Base-by-base conservation (phyloP, 2,113 vertebrate genomes). In the Pholis gunnellus region DNA sequence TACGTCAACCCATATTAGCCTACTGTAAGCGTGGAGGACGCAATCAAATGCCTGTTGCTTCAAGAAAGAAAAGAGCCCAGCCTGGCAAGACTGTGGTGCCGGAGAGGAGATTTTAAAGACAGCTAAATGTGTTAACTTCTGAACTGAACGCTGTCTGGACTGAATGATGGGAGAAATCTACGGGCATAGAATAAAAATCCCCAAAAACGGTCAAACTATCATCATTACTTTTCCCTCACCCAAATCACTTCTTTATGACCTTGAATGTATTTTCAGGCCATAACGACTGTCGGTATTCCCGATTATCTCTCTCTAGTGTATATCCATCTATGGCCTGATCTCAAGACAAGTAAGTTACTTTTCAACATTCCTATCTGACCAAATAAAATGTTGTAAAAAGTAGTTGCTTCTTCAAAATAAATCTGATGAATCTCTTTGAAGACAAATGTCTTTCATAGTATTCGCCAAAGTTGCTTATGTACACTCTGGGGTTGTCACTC, bases 11-110 rank as follows among this genome's bases (percentile, higher is more conserved):
- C 59, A 42, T 11, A 36, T 29, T 20, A 34, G 42, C 63, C 69
- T 36, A 44, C 15, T 56, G 11, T 40, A 64, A 64, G 38, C 40
- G 38, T 59, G 27, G 17, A 65, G 42, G 72, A 61, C 13, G 27
- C 66, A 79, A 76, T 72, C 52, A 72, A 76, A 72, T 56, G 38
- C 9, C 6, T n/a, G 27, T 77, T 38, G 13, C 36, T 17, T 78
- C 63, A 57, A 56, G 48, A 75, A 14, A 64, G 61, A 68, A 52
- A 61, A 73, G 20, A 20, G 61, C 31, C 38, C 18, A n/a, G n/a
- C n/a, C n/a, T n/a, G n/a, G n/a, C n/a, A n/a, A n/a, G n/a, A n/a
- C 18, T 22, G 9, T 38, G 29, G 38, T 25, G 31, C 17, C 18
- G 61, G 0, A 46, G 48, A 46, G 46, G 14, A 40, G 13, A 64